A percentile compares a stretch with the other conserved stretches of the same genome.
These are phyloP conservation scores for Rousettus leschenaultii DNA, from an alignment of 2,113 vertebrate species.

Conservation along the genomic window DNA sequence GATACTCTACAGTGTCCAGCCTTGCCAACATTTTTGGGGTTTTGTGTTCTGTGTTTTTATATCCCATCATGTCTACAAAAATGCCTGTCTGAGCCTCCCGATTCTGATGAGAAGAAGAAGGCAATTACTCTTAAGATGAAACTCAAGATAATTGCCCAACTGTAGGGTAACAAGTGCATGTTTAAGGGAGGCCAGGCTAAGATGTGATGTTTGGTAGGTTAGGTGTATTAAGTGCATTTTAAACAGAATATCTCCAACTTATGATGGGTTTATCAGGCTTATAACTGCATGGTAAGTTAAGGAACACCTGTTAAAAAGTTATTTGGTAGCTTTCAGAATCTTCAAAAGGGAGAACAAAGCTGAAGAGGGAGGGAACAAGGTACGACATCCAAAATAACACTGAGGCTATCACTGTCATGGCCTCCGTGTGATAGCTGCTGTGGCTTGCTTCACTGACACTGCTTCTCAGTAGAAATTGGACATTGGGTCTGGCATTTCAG, in stretches of 20 bases:
- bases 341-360: background rate
- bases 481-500: background rate
- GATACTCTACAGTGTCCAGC: background rate
- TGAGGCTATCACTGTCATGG: background rate
- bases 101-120: background rate
- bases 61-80: background rate
- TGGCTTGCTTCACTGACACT: background rate
- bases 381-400: background rate
- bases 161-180: background rate
- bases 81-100: background rate
- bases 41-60: background rate
- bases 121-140: background rate
- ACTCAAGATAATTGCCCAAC: background rate
- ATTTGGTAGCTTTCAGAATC: background rate
- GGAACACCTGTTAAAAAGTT: background rate
- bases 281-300: background rate
- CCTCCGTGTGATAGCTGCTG: fast-evolving
- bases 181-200: background rate
- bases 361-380: background rate
- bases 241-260: background rate
- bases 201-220: background rate
- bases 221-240: background rate
- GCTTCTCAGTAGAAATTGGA: background rate
- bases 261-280: background rate
- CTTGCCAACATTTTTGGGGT: background rate